Conservation (phyloP, 2,888 invertebrate species). For the Aspidapion aeneum region DNA sequence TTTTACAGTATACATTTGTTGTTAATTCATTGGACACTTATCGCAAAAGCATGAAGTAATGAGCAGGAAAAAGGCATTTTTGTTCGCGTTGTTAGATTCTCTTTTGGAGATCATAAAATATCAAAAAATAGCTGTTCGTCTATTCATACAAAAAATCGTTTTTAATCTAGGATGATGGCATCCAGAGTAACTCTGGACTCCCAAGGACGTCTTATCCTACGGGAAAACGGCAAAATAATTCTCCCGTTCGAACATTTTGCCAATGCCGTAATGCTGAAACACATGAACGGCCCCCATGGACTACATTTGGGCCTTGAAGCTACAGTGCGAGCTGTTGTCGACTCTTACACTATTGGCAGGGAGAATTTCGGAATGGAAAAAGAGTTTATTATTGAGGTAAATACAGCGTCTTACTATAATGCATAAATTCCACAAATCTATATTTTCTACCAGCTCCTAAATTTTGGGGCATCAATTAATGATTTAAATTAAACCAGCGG, state of each 20-base stretch:
- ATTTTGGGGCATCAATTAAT: too few relatives aligned
- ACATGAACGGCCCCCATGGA: constrained; percentile 86
- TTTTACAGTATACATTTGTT: too few relatives aligned
- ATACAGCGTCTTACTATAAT: too few relatives aligned
- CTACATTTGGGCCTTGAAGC: constrained; percentile 80
- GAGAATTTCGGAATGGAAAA: constrained; percentile 88
- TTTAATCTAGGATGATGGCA: constrained; percentile 71
- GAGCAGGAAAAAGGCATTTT: too few relatives aligned
- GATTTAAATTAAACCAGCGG: too few relatives aligned
- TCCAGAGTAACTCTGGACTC: constrained; percentile 79
- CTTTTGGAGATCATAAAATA: too few relatives aligned
- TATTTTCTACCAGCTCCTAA: too few relatives aligned
- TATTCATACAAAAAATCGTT: background rate
- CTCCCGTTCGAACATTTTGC: constrained; percentile 87
- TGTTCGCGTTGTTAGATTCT: too few relatives aligned
- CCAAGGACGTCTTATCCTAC: constrained; percentile 75
- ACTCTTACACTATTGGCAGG: constrained; percentile 40
- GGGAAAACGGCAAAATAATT: constrained; percentile 87
- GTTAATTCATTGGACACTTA: too few relatives aligned
- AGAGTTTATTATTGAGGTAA: constrained; percentile 74
- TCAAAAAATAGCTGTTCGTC: too few relatives aligned
- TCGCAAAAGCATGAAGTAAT: too few relatives aligned
- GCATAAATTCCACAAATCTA: too few relatives aligned
- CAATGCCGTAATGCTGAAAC: constrained; percentile 86
- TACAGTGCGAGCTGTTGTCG: constrained; percentile 71